A percentile compares a stretch with the other conserved stretches of the same genome.
Evolutionary conservation across 2,888 invertebrate genomes (phyloP).

Genomic region (Aphidius colemani): DNA sequence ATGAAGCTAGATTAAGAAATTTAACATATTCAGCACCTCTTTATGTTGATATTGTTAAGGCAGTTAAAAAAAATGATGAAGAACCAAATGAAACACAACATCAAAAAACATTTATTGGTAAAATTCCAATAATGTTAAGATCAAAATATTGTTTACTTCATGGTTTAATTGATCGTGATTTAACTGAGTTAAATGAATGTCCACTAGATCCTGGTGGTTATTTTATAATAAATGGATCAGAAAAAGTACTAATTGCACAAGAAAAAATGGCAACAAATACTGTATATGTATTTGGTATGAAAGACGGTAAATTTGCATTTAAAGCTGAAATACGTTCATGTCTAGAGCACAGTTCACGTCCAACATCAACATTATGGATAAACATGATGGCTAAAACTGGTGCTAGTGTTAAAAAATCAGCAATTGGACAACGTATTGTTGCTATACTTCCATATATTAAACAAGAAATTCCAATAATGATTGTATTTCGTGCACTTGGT

Average conservation of each 20-base stretch:
- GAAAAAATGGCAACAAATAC: conserved; percentile 99
- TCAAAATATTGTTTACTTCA: conserved; percentile 96
- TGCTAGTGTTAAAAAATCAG: conserved; percentile 95
- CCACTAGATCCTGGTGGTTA: conserved; percentile 99
- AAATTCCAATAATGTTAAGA: conserved; percentile 99
- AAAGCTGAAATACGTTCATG: conserved; percentile 98
- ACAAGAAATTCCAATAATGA: conserved; percentile 99
- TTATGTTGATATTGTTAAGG: conserved; percentile 98
- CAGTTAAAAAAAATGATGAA: conserved; percentile 87
- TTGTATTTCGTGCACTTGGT: conserved; percentile 98
- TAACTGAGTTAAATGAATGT: conserved; percentile 98
- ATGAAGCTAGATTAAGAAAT: conserved; percentile 96
- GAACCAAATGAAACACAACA: conserved; percentile 80
- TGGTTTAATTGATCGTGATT: conserved; percentile 96
- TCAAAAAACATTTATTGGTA: conserved; percentile 72
- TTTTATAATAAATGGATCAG: conserved; percentile 99
- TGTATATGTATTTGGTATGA: conserved; percentile 99
- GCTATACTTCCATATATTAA: conserved; percentile 98
- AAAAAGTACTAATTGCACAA: conserved; percentile 98
- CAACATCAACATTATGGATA: conserved; percentile 97
- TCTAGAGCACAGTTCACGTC: conserved; percentile 89
- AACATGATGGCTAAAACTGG: conserved; percentile 99
- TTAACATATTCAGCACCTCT: conserved; percentile 97
- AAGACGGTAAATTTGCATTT: conserved; percentile 98
- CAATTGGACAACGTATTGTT: conserved; percentile 97